Percentiles rank a stretch among this genome's conserved stretches.
These are phyloP conservation scores for Hippopotamus amphibius DNA, from an alignment of 2,113 vertebrate species.

Conservation along the genomic window DNA sequence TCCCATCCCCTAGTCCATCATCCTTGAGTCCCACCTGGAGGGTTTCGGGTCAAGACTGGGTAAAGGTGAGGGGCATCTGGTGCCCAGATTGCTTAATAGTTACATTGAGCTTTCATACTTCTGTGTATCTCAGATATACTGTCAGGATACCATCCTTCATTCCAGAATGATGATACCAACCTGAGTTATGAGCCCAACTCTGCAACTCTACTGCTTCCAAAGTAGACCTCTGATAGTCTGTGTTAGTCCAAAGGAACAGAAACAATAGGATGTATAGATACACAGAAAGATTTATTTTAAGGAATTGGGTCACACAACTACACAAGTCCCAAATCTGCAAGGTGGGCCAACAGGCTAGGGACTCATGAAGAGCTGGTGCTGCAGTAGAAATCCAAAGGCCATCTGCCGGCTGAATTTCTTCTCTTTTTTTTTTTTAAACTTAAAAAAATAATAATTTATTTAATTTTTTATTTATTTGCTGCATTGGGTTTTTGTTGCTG, in stretches of 20 bases:
- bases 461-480: too few relatives aligned
- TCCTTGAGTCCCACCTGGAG: neutral
- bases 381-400: neutral
- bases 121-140: too few relatives aligned
- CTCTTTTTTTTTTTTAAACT: too few relatives aligned
- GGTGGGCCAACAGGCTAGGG: neutral
- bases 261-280: too few relatives aligned
- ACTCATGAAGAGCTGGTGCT: neutral
- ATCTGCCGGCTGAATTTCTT: neutral
- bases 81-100: neutral
- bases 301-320: neutral
- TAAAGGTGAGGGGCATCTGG: neutral
- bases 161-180: neutral
- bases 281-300: neutral
- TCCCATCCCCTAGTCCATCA: neutral
- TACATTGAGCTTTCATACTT: neutral
- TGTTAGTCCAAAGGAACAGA: neutral
- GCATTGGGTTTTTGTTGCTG: too few relatives aligned
- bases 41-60: neutral
- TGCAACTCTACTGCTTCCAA: neutral
- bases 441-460: too few relatives aligned
- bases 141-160: neutral
- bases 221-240: neutral
- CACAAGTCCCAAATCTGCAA: neutral
- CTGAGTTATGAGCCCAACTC: neutral